Percentiles rank a stretch among this genome's conserved stretches.
Conservation (phyloP, 2,113 vertebrate species). For the Serinus canaria region DNA sequence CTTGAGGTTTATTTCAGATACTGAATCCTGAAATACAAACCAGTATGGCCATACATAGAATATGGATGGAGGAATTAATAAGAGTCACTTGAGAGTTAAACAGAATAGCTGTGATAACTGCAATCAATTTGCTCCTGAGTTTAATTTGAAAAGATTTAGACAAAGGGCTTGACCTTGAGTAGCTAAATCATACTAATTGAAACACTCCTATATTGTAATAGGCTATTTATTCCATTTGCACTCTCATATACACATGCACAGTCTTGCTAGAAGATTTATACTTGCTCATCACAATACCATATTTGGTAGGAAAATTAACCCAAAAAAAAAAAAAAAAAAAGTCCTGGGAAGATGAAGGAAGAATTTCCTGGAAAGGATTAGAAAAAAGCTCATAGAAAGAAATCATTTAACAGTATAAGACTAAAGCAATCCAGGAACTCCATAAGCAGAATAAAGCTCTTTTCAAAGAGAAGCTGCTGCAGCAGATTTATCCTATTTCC, state of each 20-base stretch:
- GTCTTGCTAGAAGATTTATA: neutral
- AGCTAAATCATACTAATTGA: neutral
- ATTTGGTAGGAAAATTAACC: neutral
- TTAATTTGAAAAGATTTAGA: neutral
- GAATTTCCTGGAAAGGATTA: neutral
- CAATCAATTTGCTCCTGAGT: neutral
- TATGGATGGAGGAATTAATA: neutral
- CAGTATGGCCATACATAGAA: neutral
- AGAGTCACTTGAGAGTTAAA: neutral
- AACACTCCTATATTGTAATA: neutral
- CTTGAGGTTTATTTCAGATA: neutral
- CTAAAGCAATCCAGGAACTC: neutral
- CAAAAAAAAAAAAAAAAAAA: neutral
- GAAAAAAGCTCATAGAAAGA: neutral
- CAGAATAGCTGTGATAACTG: neutral
- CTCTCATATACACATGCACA: neutral
- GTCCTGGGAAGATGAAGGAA: neutral
- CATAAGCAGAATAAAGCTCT: neutral
- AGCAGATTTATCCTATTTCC: neutral
- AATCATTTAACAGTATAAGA: neutral
- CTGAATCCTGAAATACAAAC: neutral
- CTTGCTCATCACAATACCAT: neutral
- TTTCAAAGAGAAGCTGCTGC: neutral
- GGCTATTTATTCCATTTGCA: neutral
- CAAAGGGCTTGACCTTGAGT: neutral